Conservation (phyloP, 2,113 vertebrate species). For the Ptilorrhoa leucosticta region DNA sequence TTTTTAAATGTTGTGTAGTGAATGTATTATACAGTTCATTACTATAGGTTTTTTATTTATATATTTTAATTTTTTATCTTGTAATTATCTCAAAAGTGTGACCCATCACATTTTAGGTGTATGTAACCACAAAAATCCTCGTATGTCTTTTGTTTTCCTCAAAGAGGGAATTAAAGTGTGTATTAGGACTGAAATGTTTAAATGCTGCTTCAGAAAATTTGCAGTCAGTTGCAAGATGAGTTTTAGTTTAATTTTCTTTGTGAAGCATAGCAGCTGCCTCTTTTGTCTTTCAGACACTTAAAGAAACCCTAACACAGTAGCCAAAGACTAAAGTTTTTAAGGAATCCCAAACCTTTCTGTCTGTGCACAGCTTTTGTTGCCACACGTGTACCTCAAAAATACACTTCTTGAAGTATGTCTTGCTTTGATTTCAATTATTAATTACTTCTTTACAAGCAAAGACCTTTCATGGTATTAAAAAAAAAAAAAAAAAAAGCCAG, state of each 20-base stretch:
- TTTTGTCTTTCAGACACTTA: background rate
- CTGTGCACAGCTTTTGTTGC: background rate
- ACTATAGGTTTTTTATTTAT: background rate
- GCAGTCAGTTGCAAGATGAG: background rate
- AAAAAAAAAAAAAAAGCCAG: background rate
- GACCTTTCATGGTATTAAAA: background rate
- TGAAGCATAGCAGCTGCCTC: background rate
- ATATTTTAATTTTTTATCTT: background rate
- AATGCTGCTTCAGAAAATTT: background rate
- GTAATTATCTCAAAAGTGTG: background rate
- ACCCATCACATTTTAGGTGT: background rate
- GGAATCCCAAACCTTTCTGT: background rate
- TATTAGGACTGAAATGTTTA: background rate
- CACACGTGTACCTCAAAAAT: background rate
- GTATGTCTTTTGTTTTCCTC: background rate
- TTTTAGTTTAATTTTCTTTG: background rate
- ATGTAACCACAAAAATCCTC: background rate
- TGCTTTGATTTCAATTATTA: background rate
- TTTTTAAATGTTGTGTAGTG: background rate
- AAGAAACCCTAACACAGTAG: background rate
- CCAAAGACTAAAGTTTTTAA: background rate
- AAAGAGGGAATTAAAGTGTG: background rate
- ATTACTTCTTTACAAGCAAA: background rate
- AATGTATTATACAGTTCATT: background rate
- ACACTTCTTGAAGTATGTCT: background rate